These are phyloP conservation scores for Drosophila multiciliata DNA, from an alignment of 2,888 invertebrate species.

Conservation along the genomic window DNA sequence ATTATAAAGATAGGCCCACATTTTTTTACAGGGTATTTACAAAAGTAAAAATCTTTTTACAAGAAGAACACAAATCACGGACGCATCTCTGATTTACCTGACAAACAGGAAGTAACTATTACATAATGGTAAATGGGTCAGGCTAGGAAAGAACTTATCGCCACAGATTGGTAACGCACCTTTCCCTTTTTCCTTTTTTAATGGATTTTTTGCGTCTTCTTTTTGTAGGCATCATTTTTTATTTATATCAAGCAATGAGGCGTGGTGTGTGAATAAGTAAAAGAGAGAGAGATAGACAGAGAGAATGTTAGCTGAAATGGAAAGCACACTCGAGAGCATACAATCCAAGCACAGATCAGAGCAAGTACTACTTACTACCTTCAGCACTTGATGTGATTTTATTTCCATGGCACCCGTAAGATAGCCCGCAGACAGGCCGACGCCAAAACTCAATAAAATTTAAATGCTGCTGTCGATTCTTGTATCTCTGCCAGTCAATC, in stretches of 20 bases:
- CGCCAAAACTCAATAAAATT: conserved; percentile 57
- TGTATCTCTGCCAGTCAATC: conserved; percentile 25
- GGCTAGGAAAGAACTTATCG: conserved; percentile 47
- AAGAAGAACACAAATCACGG: conserved; percentile 39
- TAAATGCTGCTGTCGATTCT: conserved; percentile 51
- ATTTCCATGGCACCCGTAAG: conserved; percentile 58
- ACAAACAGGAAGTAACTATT: conserved; percentile 69
- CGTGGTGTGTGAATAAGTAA: conserved; percentile 25
- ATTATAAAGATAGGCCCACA: background rate
- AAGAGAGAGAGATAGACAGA: background rate
- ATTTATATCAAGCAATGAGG: conserved; percentile 60
- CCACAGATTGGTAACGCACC: conserved; percentile 65
- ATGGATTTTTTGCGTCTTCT: conserved; percentile 6
- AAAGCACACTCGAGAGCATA: conserved; percentile 75
- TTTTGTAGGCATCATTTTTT: conserved; percentile 67
- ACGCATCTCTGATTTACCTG: conserved; percentile 41
- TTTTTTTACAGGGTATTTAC: background rate
- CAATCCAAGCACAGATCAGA: conserved; percentile 23
- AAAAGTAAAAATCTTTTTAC: background rate
- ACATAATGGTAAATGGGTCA: conserved; percentile 68
- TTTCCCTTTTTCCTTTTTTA: conserved; percentile 40
- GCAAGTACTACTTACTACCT: conserved; percentile 40
- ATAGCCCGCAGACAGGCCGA: conserved; percentile 50
- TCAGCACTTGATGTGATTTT: conserved; percentile 72
- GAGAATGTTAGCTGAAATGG: conserved; percentile 71